A percentile compares a stretch with the other conserved stretches of the same genome.
phyloP scores from a whole-genome alignment of 2,797 vertebrate genomes.

The Cirrhinus molitorella region DNA sequence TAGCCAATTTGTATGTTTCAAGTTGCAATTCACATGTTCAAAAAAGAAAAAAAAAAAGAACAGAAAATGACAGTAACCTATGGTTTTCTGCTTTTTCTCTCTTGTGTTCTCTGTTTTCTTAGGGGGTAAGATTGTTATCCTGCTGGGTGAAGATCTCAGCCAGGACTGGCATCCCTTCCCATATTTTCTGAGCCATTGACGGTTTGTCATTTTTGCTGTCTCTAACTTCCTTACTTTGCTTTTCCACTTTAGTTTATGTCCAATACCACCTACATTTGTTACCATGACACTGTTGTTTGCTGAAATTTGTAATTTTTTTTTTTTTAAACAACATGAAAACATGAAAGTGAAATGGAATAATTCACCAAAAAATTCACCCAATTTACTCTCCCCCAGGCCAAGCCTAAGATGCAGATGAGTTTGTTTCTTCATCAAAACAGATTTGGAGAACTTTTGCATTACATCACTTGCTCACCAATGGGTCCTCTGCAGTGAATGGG shows the following conservation, averaged over 20 bases:
- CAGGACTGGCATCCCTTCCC: constrained; percentile 4
- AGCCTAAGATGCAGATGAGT: too few relatives aligned
- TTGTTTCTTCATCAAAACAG: too few relatives aligned
- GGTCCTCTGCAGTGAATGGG: too few relatives aligned
- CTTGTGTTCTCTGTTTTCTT: constrained; percentile 15
- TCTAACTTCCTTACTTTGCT: neutral
- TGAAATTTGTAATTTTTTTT: neutral
- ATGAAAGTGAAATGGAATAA: neutral
- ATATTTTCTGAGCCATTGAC: constrained; percentile 6
- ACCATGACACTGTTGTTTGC: neutral
- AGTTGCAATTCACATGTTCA: constrained; percentile 23
- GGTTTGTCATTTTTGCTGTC: constrained; percentile 13
- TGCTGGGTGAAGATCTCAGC: constrained; percentile 27
- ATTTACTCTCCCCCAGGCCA: too few relatives aligned
- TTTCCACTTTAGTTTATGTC: neutral
- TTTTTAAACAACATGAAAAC: neutral
- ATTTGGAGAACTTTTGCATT: neutral
- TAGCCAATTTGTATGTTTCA: constrained; percentile 49
- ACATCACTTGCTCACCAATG: neutral
- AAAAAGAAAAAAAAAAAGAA: neutral
- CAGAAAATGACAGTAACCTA: constrained; percentile 30
- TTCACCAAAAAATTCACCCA: too few relatives aligned
- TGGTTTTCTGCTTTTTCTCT: neutral
- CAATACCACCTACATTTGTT: neutral
- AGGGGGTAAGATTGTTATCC: neutral